phyloP scores from a whole-genome alignment of 2,797 vertebrate genomes.

The Galaxias olidus region DNA sequence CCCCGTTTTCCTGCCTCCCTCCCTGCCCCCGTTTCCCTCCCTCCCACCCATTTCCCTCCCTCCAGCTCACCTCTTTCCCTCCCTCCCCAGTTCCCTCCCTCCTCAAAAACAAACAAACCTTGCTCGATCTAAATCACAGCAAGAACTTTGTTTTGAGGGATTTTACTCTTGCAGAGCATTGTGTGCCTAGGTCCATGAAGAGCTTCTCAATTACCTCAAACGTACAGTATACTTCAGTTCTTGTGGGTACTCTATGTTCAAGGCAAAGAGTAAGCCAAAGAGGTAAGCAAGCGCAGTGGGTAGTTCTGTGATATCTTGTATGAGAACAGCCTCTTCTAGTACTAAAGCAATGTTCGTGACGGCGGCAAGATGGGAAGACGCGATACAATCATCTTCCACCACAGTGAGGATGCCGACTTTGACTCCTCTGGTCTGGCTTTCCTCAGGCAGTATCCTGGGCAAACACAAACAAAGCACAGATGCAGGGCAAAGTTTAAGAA shows the following conservation, averaged over 20 bases:
- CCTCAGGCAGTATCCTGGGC: too few species aligned
- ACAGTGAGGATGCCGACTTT: not conserved
- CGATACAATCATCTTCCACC: not conserved
- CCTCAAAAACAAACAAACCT: too few species aligned
- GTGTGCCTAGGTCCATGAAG: conserved; percentile 15
- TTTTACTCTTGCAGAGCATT: conserved; percentile 16
- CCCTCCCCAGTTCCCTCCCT: too few species aligned
- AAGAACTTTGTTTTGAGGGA: conserved; percentile 20
- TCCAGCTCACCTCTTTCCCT: too few species aligned
- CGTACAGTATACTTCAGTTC: conserved; percentile 18
- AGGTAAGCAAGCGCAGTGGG: conserved; percentile 10
- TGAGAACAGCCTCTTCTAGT: conserved; percentile 21
- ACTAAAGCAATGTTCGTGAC: conserved; percentile 16
- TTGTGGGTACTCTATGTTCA: conserved; percentile 19
- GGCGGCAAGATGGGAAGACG: not conserved
- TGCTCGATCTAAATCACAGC: too few species aligned
- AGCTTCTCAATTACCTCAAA: conserved; percentile 23
- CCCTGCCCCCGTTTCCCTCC: too few species aligned
- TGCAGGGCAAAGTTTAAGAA: not conserved
- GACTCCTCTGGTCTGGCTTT: not conserved
- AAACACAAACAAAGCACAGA: not conserved
- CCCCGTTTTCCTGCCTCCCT: too few species aligned
- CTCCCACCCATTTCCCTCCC: too few species aligned
- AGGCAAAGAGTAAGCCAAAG: conserved; percentile 13
- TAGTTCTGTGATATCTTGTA: too few species aligned